A percentile compares a stretch with the other conserved stretches of the same genome.
Conservation (phyloP, 2,888 invertebrate species). For the Chrysomela aeneicollis region DNA sequence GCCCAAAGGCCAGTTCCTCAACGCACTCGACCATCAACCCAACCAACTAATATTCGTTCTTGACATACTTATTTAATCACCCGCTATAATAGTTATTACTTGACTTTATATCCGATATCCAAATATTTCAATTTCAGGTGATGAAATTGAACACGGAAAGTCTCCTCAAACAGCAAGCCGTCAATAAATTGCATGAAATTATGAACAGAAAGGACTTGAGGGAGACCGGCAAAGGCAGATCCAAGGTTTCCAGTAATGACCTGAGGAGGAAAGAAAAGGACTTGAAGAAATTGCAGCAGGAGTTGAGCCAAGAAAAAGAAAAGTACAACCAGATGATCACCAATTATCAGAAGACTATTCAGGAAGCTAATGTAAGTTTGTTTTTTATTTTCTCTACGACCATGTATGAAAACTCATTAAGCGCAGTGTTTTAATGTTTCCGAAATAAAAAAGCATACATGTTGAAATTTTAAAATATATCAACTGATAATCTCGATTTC, state of each 20-base stretch:
- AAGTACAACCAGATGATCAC: slow-evolving; percentile 89
- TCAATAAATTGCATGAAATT: slow-evolving; percentile 96
- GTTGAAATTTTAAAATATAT: too few relatives aligned
- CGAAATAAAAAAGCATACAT: too few relatives aligned
- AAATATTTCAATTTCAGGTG: slow-evolving; percentile 44
- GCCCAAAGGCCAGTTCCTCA: too few relatives aligned
- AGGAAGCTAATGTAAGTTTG: slow-evolving; percentile 70
- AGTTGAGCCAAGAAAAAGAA: slow-evolving; percentile 91
- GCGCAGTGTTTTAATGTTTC: too few relatives aligned
- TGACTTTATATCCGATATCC: not conserved
- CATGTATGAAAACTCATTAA: not conserved
- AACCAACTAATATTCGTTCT: too few relatives aligned
- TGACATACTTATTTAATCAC: too few relatives aligned
- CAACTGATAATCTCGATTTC: too few relatives aligned
- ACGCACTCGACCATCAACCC: too few relatives aligned
- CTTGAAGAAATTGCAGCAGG: slow-evolving; percentile 92
- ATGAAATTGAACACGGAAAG: slow-evolving; percentile 88
- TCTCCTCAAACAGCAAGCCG: slow-evolving; percentile 90
- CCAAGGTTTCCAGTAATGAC: slow-evolving; percentile 81
- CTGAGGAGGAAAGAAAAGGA: slow-evolving; percentile 92
- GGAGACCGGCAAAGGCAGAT: slow-evolving; percentile 70
- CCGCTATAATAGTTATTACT: too few relatives aligned
- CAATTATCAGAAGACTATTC: slow-evolving; percentile 85
- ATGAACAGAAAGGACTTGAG: slow-evolving; percentile 91
- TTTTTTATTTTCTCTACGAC: slow-evolving; percentile 16